Evolutionary conservation across 1,140 invertebrate genomes (phyloP), one percentile per base, ranked within the genome.

Genomic region (Drosophila sturtevanti): DNA sequence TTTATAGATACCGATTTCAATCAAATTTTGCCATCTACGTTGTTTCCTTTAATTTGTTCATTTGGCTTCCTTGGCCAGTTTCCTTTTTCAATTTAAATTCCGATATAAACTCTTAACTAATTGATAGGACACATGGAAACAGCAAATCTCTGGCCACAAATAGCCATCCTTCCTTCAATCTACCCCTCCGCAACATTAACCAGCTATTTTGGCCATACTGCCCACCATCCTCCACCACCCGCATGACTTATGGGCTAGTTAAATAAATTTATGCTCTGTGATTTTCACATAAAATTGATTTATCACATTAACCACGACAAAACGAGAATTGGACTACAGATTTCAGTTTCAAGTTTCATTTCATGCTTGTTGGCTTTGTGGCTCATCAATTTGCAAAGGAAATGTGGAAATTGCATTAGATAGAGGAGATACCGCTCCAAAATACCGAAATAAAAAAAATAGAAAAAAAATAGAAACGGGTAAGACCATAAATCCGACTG

Each of bases 231-330:
- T 5, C 35, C n/a, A 9, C 21, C 18, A 37, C 31, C 74, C 66
- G 60, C 84, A 79, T 87, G 82, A 87, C 71, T 87, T 87, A 87
- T 87, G 79, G 65, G 82, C 79, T 87, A 87, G 82, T 87, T 87
- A 87, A 87, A 87, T 87, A 87, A 89, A 89, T 87, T 87, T 89
- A 87, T 87, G 84, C 84, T 82, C 82, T 82, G 84, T 87, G 82
- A 87, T 87, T 89, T 87, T 89, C 84, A 70, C 84, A 87, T 87
- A 87, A 87, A 87, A 87, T 87, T 89, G 84, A 87, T 87, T 87
- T 87, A 87, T 87, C 82, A 87, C 82, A 87, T 87, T 87, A 89
- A 89, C 79, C 84, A 81, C 79, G 54, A 48, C 41, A 77, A 68
- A 86, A 68, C 75, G 72, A 48, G 41, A 72, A 72, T 56, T 71